phyloP scores from a whole-genome alignment of 92 coral and sea anemone species.

The Palythoa caribaeorum region DNA sequence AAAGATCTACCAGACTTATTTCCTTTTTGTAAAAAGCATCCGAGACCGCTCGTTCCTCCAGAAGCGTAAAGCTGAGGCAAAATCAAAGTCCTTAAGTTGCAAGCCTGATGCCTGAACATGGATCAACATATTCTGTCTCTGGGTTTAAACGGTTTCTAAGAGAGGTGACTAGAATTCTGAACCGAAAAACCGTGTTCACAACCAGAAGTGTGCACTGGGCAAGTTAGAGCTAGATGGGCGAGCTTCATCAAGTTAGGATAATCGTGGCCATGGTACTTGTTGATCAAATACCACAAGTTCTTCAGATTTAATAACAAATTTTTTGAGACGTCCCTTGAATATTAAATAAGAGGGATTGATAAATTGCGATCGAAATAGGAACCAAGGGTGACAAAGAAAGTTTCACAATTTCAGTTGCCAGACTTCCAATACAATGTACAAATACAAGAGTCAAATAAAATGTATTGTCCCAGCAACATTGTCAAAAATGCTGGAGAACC shows the following conservation, averaged over 20 bases:
- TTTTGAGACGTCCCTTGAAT: neutral
- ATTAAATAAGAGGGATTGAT: neutral
- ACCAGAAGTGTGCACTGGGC: too few relatives aligned
- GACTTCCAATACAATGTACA: neutral
- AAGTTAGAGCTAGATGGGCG: slow-evolving; percentile 28
- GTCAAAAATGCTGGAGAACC: slow-evolving; percentile 5
- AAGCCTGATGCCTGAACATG: too few relatives aligned
- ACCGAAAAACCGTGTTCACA: too few relatives aligned
- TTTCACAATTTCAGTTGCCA: neutral
- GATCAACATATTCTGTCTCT: too few relatives aligned
- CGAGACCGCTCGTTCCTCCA: neutral
- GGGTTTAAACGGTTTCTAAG: neutral
- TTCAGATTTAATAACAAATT: neutral
- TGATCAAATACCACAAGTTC: slow-evolving; percentile 30
- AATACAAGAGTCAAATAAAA: neutral
- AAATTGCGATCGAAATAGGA: neutral
- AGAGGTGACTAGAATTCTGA: too few relatives aligned
- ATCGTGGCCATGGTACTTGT: slow-evolving; percentile 28
- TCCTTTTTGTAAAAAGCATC: neutral
- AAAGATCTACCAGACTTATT: neutral
- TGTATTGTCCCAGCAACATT: neutral
- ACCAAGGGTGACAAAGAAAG: neutral
- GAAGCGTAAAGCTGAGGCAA: neutral
- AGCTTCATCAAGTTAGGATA: slow-evolving; percentile 21
- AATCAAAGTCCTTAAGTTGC: too few relatives aligned